Evolutionary conservation across 2,888 invertebrate species (phyloP), one percentile per base, ranked within the genome.

Genomic region (Laspeyria flexula): DNA sequence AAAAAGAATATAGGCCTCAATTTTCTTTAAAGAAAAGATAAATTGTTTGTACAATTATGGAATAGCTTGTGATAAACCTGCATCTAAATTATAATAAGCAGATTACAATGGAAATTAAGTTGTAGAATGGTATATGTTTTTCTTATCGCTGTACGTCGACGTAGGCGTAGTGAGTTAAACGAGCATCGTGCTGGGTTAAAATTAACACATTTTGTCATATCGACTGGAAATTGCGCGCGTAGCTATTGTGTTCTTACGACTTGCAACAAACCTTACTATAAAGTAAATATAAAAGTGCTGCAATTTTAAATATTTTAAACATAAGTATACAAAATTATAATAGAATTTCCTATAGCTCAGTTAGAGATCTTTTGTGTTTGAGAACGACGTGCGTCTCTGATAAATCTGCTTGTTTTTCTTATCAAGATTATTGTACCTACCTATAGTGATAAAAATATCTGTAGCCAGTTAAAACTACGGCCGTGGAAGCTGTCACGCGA

Each of bases 361-460:
- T 64, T 52, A 44, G 16, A 37, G 52, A 49, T 47, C 23, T 59
- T 57, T 53, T 48, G 53, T 48, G 49, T 18, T 31, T 38, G 43
- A 41, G 53, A 69, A 52, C 55, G 70, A 55, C 53, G 60, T 60
- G 49, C 33, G 45, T 29, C 49, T 55, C 45, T 54, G 45, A 89
- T 90, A 88, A 86, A 83, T 81, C 73, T 65, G 83, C 78, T 86
- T 85, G 83, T 84, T 86, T 86, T 84, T 77, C 88, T 90, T 90
- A 91, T 90, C 91, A 88, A 88, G 88, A 88, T 89, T 85, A 85
- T 68, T 78, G 61, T 72, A 72, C 55, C 50, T 73, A 73, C 66
- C 49, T 63, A 73, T 70, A 69, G 78, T 75, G 90, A 90, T 90
- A 90, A 90, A 88, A 85, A 84, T 89, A 90, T 82, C 81, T 75